These are phyloP conservation scores for Drosophila kurseongensis DNA, from an alignment of 1,140 invertebrate genomes.

Conservation along the genomic window DNA sequence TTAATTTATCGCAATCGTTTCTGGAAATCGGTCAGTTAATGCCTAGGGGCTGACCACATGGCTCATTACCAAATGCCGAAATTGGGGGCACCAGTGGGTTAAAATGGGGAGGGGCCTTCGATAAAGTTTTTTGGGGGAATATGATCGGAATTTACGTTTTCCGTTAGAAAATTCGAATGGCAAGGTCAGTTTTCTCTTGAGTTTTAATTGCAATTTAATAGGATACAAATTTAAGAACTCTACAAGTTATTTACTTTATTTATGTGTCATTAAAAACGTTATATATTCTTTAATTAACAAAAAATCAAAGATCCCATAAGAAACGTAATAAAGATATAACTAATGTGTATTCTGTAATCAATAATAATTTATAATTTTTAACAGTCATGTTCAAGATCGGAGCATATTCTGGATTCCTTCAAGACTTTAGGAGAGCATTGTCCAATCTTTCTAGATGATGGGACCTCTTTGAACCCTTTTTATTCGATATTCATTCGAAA, in stretches of 20 bases:
- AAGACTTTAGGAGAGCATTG: too few relatives aligned
- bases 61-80: slow-evolving; percentile 41
- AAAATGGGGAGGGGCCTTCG: not conserved
- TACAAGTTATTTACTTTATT: too few relatives aligned
- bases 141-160: not conserved
- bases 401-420: too few relatives aligned
- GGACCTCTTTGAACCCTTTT: not conserved
- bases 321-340: too few relatives aligned
- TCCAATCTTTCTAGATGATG: too few relatives aligned
- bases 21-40: slow-evolving; percentile 46
- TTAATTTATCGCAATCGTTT: slow-evolving; percentile 47
- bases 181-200: slow-evolving; percentile 3
- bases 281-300: not conserved
- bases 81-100: not conserved
- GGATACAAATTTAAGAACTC: too few relatives aligned
- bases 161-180: not conserved
- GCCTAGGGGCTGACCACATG: slow-evolving; percentile 39
- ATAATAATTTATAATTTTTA: too few relatives aligned
- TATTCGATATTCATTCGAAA: not conserved
- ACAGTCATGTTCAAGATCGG: too few relatives aligned
- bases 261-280: too few relatives aligned
- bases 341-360: too few relatives aligned
- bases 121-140: not conserved
- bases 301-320: not conserved
- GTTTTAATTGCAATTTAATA: not conserved